Evolutionary conservation across 2,888 invertebrate species (phyloP).

Genomic region (Trachelus troglodyta): DNA sequence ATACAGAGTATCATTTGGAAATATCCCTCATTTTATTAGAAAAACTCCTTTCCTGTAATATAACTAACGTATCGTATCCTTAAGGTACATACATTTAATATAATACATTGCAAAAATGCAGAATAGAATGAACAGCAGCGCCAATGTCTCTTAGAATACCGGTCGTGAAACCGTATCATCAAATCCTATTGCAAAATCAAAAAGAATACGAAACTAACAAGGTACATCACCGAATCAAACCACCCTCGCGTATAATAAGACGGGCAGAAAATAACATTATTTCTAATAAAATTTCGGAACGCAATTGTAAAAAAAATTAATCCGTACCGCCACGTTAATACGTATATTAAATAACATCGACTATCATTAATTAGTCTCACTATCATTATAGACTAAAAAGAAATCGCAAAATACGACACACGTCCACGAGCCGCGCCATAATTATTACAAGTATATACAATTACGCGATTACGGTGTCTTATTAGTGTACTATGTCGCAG

Average conservation of each 20-base stretch:
- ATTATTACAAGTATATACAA: conserved; percentile 22
- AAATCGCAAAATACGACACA: conserved; percentile 16
- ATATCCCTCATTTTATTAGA: conserved; percentile 45
- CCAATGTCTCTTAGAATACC: conserved; percentile 6
- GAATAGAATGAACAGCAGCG: conserved; percentile 22
- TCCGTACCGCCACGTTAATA: conserved; percentile 19
- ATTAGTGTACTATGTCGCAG: background rate
- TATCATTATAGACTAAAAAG: conserved; percentile 17
- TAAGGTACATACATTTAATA: conserved; percentile 33
- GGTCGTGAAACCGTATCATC: conserved; percentile 22
- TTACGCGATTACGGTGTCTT: conserved; percentile 15
- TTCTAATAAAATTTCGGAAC: conserved; percentile 18
- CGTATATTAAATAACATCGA: conserved; percentile 29
- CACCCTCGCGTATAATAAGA: background rate
- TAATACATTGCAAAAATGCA: conserved; percentile 52
- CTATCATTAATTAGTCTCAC: conserved; percentile 15
- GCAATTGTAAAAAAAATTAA: conserved; percentile 5
- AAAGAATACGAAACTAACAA: background rate
- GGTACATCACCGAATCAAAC: background rate
- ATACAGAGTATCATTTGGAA: conserved; percentile 17
- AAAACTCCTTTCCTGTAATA: conserved; percentile 41
- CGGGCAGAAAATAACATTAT: conserved; percentile 8
- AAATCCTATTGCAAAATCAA: conserved; percentile 25
- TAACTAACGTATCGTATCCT: conserved; percentile 34
- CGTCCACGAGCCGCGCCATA: conserved; percentile 8